Conservation (phyloP, 2,113 vertebrate species). For the Ammodytes marinus region DNA sequence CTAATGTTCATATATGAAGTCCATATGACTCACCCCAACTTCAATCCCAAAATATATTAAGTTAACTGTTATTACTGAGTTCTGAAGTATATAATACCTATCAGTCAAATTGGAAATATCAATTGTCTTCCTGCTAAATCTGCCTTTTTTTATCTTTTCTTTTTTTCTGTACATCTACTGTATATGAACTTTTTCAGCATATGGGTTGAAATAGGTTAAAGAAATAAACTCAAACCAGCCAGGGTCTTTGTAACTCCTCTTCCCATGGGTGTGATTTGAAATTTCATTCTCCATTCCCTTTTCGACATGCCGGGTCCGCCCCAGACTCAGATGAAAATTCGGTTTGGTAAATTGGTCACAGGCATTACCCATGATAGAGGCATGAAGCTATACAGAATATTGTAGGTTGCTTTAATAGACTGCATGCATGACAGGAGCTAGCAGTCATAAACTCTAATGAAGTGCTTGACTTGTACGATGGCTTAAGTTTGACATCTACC, state of each 20-base stretch:
- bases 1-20: too few relatives aligned
- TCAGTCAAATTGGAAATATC: background rate
- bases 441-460: slow-evolving; percentile 36
- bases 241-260: background rate
- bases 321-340: slow-evolving; percentile 23
- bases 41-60: too few relatives aligned
- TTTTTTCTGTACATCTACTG: background rate
- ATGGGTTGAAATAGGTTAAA: background rate
- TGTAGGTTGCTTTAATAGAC: slow-evolving; percentile 56
- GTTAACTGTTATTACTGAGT: too few relatives aligned
- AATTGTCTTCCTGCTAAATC: background rate
- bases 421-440: slow-evolving; percentile 59
- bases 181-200: background rate
- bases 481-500: slow-evolving; percentile 70
- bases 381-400: slow-evolving; percentile 30
- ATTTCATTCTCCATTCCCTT: slow-evolving; percentile 19
- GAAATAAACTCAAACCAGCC: background rate
- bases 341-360: slow-evolving; percentile 34
- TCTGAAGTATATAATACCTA: too few relatives aligned
- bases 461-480: slow-evolving; percentile 40
- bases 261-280: slow-evolving; percentile 17
- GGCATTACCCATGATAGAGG: slow-evolving; percentile 24
- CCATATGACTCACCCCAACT: too few relatives aligned
- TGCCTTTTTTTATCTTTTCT: background rate
- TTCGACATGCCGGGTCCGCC: slow-evolving; percentile 23